These are phyloP conservation scores for Oedothorax gibbosus DNA, from an alignment of 1,140 invertebrate species.

Conservation along the genomic window DNA sequence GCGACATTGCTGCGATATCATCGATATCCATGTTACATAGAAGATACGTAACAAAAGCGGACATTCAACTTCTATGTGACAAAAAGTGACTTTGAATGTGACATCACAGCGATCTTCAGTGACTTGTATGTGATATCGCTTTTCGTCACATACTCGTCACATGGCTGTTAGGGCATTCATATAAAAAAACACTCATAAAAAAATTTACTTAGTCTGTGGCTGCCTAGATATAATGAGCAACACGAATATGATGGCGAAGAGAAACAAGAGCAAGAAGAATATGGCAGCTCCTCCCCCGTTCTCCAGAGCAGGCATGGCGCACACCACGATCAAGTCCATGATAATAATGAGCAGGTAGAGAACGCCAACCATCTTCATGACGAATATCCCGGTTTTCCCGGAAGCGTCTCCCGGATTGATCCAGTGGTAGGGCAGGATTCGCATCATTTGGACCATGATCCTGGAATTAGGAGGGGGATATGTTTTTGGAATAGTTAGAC, in stretches of 20 bases:
- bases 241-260: conserved; percentile 81
- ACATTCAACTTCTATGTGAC: too few relatives aligned
- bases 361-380: conserved; percentile 87
- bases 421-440: conserved; percentile 62
- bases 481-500: background rate
- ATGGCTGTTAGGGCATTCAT: too few relatives aligned
- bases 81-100: too few relatives aligned
- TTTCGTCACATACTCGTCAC: too few relatives aligned
- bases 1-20: too few relatives aligned
- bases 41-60: too few relatives aligned
- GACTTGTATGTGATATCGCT: too few relatives aligned
- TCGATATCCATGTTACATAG: too few relatives aligned
- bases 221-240: conserved; percentile 87
- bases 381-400: conserved; percentile 82
- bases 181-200: too few relatives aligned
- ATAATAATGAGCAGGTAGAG: conserved; percentile 84
- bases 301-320: conserved; percentile 73
- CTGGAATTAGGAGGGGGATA: background rate
- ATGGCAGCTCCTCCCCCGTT: conserved; percentile 74
- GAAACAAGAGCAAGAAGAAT: conserved; percentile 78
- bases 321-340: conserved; percentile 86
- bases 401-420: conserved; percentile 79
- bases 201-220: conserved; percentile 86
- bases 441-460: conserved; percentile 34
- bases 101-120: too few relatives aligned